A percentile compares a stretch with the other conserved stretches of the same genome.
These are phyloP conservation scores for Cyrtorhinus lividipennis DNA, from an alignment of 1,140 invertebrate species.

Conservation along the genomic window DNA sequence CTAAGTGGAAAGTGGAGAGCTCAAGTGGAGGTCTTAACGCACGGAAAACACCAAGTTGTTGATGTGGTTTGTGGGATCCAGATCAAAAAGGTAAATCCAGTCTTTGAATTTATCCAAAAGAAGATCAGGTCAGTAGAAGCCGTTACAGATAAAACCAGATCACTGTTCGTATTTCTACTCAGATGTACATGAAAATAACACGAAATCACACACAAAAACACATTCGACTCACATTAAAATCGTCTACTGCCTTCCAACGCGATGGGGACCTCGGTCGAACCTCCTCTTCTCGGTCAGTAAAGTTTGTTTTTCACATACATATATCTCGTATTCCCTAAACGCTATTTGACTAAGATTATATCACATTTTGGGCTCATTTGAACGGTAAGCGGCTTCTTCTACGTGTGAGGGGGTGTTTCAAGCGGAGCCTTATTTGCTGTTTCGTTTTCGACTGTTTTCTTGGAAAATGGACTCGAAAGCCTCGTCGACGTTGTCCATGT, in stretches of 20 bases:
- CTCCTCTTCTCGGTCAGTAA: background rate
- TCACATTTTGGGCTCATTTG: background rate
- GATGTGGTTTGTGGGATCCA: too few relatives aligned
- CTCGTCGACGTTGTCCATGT: constrained; percentile 32
- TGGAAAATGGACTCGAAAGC: constrained; percentile 30
- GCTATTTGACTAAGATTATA: background rate
- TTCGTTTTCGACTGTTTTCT: constrained; percentile 24
- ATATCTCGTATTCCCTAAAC: too few relatives aligned
- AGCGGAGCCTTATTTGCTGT: constrained; percentile 8
- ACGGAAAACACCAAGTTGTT: too few relatives aligned
- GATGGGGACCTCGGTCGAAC: background rate
- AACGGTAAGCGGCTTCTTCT: background rate
- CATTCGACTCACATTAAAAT: background rate
- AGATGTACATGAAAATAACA: background rate
- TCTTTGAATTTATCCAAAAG: background rate
- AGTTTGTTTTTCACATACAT: too few relatives aligned
- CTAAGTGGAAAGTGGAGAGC: too few relatives aligned
- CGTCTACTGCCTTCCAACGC: background rate
- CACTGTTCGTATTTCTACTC: background rate
- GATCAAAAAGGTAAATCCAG: background rate
- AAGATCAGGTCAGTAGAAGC: background rate
- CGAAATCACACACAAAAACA: constrained; percentile 5
- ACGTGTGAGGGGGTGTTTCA: background rate
- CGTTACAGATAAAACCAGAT: background rate
- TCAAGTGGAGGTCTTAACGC: too few relatives aligned